These are phyloP conservation scores for Plestiodon gilberti DNA, from an alignment of 2,113 vertebrate genomes.

Conservation along the genomic window DNA sequence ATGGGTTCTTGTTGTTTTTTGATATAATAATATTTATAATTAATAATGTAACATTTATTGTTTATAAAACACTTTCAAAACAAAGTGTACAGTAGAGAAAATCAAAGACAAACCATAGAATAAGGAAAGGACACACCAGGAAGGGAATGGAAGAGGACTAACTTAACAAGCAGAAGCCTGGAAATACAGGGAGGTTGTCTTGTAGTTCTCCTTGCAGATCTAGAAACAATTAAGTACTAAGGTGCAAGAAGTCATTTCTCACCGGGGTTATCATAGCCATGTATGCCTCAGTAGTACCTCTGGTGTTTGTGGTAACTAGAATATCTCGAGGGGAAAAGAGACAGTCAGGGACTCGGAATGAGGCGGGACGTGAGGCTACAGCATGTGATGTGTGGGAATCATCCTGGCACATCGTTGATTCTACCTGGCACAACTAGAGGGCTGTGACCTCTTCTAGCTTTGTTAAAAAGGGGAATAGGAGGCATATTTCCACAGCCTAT, in stretches of 20 bases:
- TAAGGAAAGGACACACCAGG: background rate
- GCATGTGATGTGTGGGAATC: background rate
- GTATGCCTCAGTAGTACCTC: background rate
- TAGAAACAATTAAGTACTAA: background rate
- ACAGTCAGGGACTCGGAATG: background rate
- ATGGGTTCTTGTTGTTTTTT: no score
- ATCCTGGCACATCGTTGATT: no score
- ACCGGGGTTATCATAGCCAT: no score
- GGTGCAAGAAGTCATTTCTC: background rate
- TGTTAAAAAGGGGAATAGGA: background rate
- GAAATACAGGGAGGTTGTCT: background rate
- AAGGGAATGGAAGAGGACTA: background rate
- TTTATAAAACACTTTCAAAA: slow-evolving; percentile 14
- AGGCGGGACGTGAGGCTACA: no score
- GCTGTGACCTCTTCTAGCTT: background rate
- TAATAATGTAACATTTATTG: background rate
- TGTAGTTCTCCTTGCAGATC: background rate
- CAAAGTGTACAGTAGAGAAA: background rate
- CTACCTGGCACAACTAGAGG: background rate
- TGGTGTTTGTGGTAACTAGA: background rate
- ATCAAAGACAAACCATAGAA: background rate
- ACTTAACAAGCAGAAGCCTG: background rate
- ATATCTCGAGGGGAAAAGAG: background rate
- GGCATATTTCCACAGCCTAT: background rate
- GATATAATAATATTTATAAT: background rate